These are phyloP conservation scores for Monodelphis domestica DNA, from an alignment of 2,797 vertebrate species.

Conservation along the genomic window DNA sequence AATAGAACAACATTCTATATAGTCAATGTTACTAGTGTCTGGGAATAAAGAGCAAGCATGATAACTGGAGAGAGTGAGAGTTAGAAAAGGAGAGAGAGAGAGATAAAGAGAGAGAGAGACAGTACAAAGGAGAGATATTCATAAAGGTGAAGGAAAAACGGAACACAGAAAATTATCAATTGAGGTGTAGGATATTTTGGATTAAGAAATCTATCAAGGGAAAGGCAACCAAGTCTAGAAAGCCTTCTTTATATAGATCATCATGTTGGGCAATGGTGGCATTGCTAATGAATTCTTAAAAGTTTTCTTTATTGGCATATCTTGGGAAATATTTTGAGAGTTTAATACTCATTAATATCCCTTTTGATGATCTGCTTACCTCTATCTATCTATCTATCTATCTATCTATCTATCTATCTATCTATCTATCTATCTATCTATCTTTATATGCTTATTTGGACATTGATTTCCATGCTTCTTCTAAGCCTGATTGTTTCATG, in stretches of 20 bases:
- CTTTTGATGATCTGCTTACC: neutral
- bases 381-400: no score
- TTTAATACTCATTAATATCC: neutral
- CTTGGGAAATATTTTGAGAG: slow-evolving; percentile 18
- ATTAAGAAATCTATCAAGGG: neutral
- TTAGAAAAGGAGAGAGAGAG: no score
- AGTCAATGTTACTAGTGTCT: slow-evolving; percentile 12
- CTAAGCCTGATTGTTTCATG: neutral
- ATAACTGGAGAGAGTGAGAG: neutral
- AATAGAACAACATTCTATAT: slow-evolving; percentile 26
- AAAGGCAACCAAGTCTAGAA: neutral
- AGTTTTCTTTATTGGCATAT: slow-evolving; percentile 22
- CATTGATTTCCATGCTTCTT: neutral
- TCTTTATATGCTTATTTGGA: neutral
- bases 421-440: no score
- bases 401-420: no score
- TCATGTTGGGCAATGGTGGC: slow-evolving; percentile 17
- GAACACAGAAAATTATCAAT: slow-evolving; percentile 30
- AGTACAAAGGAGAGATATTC: no score
- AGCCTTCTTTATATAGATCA: slow-evolving; percentile 20
- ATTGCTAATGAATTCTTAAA: slow-evolving; percentile 34
- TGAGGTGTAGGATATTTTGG: slow-evolving; percentile 5
- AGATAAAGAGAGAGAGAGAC: no score
- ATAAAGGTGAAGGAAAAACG: slow-evolving; percentile 36
- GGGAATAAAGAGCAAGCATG: neutral